These are phyloP conservation scores for Corythoichthys intestinalis DNA, from an alignment of 2,113 vertebrate species.

Conservation along the genomic window DNA sequence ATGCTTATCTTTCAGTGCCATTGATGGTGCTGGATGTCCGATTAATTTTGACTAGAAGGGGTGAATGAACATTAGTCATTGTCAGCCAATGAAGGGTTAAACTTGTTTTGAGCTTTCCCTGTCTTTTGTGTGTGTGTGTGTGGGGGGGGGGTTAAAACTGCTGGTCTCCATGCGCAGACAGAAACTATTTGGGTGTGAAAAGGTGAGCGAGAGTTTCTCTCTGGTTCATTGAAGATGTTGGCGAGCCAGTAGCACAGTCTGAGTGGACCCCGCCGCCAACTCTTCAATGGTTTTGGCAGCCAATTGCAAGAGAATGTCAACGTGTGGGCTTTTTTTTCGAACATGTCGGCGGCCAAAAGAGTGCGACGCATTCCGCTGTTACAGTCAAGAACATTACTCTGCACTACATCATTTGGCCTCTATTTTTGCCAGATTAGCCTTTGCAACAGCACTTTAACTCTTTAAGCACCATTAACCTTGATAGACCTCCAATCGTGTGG, in stretches of 20 bases:
- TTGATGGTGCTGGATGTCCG: no score
- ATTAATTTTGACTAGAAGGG: no score
- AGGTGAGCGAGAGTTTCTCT: constrained; percentile 29
- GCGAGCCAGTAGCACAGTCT: constrained; percentile 20
- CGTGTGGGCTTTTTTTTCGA: constrained; percentile 17
- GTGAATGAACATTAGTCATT: no score
- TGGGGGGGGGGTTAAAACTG: no score
- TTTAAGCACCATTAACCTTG: no score
- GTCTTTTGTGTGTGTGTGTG: no score
- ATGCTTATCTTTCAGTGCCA: no score
- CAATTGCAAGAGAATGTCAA: background rate
- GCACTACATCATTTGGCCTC: constrained; percentile 7
- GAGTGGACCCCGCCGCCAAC: constrained; percentile 24
- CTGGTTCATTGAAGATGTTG: constrained; percentile 42
- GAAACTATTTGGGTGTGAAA: constrained; percentile 51
- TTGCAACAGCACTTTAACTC: constrained; percentile 2
- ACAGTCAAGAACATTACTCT: constrained; percentile 13
- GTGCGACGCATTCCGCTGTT: constrained; percentile 23
- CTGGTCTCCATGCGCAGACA: constrained; percentile 26
- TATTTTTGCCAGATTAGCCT: constrained; percentile 16
- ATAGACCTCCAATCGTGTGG: no score
- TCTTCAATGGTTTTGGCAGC: constrained; percentile 20
- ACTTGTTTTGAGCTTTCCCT: no score
- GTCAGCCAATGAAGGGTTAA: no score
- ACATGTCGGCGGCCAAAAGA: constrained; percentile 10